These are phyloP conservation scores for Akabosia matsudoensis DNA, from an alignment of 1,140 invertebrate genomes.

Conservation along the genomic window DNA sequence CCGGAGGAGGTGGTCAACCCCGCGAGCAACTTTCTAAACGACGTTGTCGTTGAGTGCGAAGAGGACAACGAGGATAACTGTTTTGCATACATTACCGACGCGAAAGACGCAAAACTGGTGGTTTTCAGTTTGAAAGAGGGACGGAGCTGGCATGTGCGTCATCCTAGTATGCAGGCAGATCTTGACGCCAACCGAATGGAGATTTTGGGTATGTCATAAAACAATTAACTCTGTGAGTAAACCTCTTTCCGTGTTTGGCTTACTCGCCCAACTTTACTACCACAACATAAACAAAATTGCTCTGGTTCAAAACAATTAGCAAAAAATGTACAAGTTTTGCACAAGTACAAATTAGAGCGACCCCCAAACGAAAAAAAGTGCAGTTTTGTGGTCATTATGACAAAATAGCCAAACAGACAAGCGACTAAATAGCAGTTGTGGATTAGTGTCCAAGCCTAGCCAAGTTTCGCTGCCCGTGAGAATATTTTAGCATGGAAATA, in stretches of 20 bases:
- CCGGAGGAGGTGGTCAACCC: background rate
- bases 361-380: too few relatives aligned
- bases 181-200: background rate
- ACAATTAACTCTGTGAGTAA: background rate
- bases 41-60: background rate
- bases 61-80: background rate
- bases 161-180: background rate
- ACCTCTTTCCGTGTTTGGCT: background rate
- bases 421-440: too few relatives aligned
- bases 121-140: constrained; percentile 4
- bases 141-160: background rate
- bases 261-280: too few relatives aligned
- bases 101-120: background rate
- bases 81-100: constrained; percentile 19
- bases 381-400: too few relatives aligned
- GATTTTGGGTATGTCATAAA: constrained; percentile 14
- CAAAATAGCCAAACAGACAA: too few relatives aligned
- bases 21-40: background rate
- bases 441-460: too few relatives aligned
- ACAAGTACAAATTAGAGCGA: too few relatives aligned
- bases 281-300: too few relatives aligned
- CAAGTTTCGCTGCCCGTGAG: too few relatives aligned
- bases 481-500: background rate
- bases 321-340: too few relatives aligned
- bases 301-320: too few relatives aligned